Evolutionary conservation across 2,888 invertebrate genomes (phyloP).

Genomic region (Tanypteryx hageni): DNA sequence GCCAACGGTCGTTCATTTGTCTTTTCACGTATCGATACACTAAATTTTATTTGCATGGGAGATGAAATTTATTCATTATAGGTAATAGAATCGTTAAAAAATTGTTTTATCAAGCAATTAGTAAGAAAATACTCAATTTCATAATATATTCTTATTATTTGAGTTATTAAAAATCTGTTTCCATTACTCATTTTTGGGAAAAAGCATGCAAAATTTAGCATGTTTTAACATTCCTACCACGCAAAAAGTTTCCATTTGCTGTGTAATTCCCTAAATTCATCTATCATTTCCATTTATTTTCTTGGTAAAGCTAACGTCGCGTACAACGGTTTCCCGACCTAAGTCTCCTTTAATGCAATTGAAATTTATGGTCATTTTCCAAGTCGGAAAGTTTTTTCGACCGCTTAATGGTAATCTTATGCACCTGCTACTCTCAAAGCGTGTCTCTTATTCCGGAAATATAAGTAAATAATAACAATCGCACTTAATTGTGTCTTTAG

Average conservation of each 20-base stretch:
- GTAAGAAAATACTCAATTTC: too few species aligned
- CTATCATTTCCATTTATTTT: not conserved
- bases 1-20: too few species aligned
- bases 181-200: too few species aligned
- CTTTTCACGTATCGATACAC: too few species aligned
- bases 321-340: not conserved
- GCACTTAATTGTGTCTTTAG: too few species aligned
- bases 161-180: too few species aligned
- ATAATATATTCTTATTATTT: too few species aligned
- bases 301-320: not conserved
- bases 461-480: not conserved
- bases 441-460: not conserved
- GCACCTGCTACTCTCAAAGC: not conserved
- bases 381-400: not conserved
- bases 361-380: not conserved
- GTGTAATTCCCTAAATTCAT: not conserved
- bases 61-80: too few species aligned
- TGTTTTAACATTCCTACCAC: not conserved
- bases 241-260: not conserved
- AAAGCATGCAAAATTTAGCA: not conserved
- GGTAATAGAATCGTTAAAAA: too few species aligned
- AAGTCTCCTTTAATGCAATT: not conserved
- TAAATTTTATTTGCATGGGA: too few species aligned
- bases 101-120: too few species aligned
- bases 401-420: not conserved